Evolutionary conservation across 2,888 invertebrate genomes (phyloP).

Genomic region (Pycnomerus fuliginosus): DNA sequence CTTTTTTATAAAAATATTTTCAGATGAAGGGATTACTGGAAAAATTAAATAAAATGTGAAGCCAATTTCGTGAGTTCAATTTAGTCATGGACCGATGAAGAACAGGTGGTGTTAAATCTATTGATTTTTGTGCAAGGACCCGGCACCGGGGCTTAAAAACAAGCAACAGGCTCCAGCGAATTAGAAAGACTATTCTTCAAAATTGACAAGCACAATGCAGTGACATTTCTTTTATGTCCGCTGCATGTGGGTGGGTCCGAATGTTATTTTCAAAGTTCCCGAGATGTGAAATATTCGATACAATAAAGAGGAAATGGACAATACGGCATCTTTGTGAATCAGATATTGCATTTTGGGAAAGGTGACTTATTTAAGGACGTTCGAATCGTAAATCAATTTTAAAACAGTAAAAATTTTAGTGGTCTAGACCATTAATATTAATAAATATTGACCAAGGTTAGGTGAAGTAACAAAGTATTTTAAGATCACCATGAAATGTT

Average conservation of each 20-base stretch:
- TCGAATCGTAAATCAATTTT: slow-evolving; percentile 23
- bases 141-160: too few relatives aligned
- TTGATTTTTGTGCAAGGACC: too few relatives aligned
- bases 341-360: slow-evolving; percentile 8
- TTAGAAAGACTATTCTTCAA: slow-evolving; percentile 2
- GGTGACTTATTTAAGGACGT: slow-evolving; percentile 17
- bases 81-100: too few relatives aligned
- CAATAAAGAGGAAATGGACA: slow-evolving; percentile 15
- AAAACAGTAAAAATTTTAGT: slow-evolving; percentile 22
- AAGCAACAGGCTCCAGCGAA: too few relatives aligned
- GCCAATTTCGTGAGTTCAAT: too few relatives aligned
- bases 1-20: too few relatives aligned
- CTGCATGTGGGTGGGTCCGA: slow-evolving; percentile 14
- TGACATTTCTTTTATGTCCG: slow-evolving; percentile 18
- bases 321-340: slow-evolving; percentile 12
- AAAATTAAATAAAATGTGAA: too few relatives aligned
- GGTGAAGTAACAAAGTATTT: not conserved
- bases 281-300: slow-evolving; percentile 3
- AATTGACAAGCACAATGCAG: slow-evolving; percentile 4
- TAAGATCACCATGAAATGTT: slow-evolving; percentile 39
- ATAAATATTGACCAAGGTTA: not conserved
- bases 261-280: slow-evolving; percentile 10
- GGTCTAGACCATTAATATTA: slow-evolving; percentile 18
- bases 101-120: too few relatives aligned
- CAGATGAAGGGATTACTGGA: too few relatives aligned